A percentile compares a stretch with the other conserved stretches of the same genome.
Conservation (phyloP, 1,140 invertebrate genomes). For the Magallana angulata region DNA sequence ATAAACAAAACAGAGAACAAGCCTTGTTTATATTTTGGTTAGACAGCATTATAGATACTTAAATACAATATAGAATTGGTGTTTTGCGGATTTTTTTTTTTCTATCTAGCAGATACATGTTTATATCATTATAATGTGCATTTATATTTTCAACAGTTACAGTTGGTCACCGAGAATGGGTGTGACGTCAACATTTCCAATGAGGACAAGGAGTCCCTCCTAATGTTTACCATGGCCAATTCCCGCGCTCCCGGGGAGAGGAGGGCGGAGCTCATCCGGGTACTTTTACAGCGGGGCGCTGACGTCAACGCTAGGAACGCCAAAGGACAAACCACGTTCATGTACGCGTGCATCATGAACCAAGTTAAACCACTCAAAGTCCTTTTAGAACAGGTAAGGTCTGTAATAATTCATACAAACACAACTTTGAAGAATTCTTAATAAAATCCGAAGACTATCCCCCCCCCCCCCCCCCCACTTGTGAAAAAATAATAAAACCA, state of each 20-base stretch:
- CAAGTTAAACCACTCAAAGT: conserved; percentile 61
- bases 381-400: conserved; percentile 23
- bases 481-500: too few species aligned
- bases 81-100: too few species aligned
- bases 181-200: conserved; percentile 67
- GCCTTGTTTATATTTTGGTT: too few species aligned
- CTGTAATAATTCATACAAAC: too few species aligned
- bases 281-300: conserved; percentile 67
- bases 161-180: conserved; percentile 58
- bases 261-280: conserved; percentile 54
- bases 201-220: conserved; percentile 65
- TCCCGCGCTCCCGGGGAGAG: conserved; percentile 58
- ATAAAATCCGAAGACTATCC: too few species aligned
- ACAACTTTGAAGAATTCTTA: too few species aligned
- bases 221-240: conserved; percentile 62
- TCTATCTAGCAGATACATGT: too few species aligned
- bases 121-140: too few species aligned
- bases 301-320: conserved; percentile 69
- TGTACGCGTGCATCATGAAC: conserved; percentile 68
- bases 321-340: conserved; percentile 68
- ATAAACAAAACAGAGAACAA: too few species aligned
- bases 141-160: background rate
- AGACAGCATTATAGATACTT: too few species aligned
- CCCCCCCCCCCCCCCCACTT: too few species aligned
- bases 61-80: too few species aligned